Evolutionary conservation across 2,113 vertebrate species (phyloP).

Genomic region (Pseudorasbora parva): DNA sequence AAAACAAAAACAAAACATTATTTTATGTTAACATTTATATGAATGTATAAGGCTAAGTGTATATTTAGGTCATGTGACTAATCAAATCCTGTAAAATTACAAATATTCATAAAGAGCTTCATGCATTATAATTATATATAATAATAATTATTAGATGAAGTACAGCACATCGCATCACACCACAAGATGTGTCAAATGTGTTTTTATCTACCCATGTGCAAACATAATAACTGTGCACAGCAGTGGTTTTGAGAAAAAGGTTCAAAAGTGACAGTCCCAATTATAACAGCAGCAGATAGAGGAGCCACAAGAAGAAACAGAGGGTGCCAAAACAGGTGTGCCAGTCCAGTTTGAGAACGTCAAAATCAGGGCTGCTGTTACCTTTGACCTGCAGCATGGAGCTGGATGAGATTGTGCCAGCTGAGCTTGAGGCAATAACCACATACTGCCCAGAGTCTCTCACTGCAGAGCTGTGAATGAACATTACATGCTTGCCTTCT

Average conservation of each 20-base stretch:
- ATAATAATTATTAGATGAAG: no score
- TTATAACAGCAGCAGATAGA: constrained; percentile 76
- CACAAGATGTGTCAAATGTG: no score
- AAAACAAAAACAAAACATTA: background rate
- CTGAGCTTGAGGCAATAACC: constrained; percentile 73
- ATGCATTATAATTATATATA: background rate
- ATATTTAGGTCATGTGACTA: background rate
- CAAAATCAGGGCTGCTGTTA: constrained; percentile 75
- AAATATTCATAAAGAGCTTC: background rate
- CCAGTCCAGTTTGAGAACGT: constrained; percentile 79
- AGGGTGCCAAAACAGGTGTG: constrained; percentile 75
- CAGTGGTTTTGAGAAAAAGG: constrained; percentile 8
- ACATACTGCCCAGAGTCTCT: constrained; percentile 81
- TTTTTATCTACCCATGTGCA: background rate
- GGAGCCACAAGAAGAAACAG: constrained; percentile 84
- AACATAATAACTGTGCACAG: constrained; percentile 24
- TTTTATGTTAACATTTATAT: background rate
- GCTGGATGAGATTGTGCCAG: constrained; percentile 76
- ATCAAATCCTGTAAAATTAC: background rate
- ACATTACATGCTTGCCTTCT: constrained; percentile 81
- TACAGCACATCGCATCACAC: no score
- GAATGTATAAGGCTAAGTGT: background rate
- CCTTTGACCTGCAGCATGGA: constrained; percentile 78
- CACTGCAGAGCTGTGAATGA: constrained; percentile 79
- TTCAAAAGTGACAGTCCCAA: constrained; percentile 4